phyloP scores from a whole-genome alignment of 2,888 invertebrate species.

The Brachyptera putata region DNA sequence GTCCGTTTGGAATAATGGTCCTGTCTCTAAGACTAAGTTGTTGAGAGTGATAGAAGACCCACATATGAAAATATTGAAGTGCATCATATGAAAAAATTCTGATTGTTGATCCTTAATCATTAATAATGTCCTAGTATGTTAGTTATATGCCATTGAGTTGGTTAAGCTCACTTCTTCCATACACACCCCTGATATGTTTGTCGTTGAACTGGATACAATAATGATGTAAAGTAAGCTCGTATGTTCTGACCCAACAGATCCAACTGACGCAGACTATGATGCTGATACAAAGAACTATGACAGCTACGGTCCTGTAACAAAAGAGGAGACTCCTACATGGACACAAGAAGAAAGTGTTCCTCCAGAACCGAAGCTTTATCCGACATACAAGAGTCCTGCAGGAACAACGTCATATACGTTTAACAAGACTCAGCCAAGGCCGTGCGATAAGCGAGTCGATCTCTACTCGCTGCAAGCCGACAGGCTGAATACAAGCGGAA shows the following conservation, averaged over 20 bases:
- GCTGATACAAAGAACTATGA: constrained; percentile 38
- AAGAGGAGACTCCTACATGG: constrained; percentile 1
- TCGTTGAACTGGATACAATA: too few species aligned
- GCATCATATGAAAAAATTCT: too few species aligned
- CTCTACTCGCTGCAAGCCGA: constrained; percentile 81
- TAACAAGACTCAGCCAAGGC: constrained; percentile 47
- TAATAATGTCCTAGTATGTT: too few species aligned
- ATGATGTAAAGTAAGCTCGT: too few species aligned
- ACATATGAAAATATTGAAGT: too few species aligned
- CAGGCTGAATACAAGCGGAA: constrained; percentile 68
- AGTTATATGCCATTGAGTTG: too few species aligned
- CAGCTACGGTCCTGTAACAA: constrained; percentile 20
- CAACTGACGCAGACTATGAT: constrained; percentile 36
- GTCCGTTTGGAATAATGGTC: too few species aligned
- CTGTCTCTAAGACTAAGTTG: too few species aligned
- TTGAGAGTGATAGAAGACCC: too few species aligned
- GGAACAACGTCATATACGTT: constrained; percentile 21
- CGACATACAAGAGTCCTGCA: constrained; percentile 9
- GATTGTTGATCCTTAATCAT: too few species aligned
- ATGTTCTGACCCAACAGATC: not conserved
- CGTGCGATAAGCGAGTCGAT: constrained; percentile 84
- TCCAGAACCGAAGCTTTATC: not conserved
- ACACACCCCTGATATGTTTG: too few species aligned
- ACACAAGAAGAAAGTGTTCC: constrained; percentile 13
- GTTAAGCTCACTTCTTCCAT: too few species aligned